Evolutionary conservation across 2,113 vertebrate species (phyloP), one percentile per base, ranked within the genome.

Genomic region (Burhinus oedicnemus): DNA sequence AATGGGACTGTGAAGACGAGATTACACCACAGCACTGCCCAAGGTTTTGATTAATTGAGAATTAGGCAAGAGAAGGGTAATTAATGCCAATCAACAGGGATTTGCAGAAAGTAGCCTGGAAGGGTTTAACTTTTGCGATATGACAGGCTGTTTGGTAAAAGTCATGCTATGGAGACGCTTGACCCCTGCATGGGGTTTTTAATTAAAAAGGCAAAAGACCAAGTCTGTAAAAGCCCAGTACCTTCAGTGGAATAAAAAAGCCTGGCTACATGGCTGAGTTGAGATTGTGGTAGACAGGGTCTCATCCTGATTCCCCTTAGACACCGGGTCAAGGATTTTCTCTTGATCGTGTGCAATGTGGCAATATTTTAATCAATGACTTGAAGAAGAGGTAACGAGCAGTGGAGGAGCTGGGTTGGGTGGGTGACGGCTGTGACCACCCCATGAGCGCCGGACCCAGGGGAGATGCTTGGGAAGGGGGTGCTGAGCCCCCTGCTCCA

Each of bases 131-230:
- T 89, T 49, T 16, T 54, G 57, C 18, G 30, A 5, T 66, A 8
- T 36, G 57, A 66, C 40, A 36, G 51, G 23, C 66, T 58, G 22
- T 79, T 62, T 36, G 72, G 42, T 84, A n/a, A 29, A 69, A 90
- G 69, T 74, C 7, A 0, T 21, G 22, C 52, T 17, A 3, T 0
- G 0, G 47, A 32, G 23, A 60, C 7, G 3, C 54, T 87, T 38
- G 65, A 64, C 32, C 12, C 15, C 49, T 72, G 7, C 19, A 2
- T 69, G 44, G n/a, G 11, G 12, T 13, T 60, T 77, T 77, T 77
- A 52, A 66, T 85, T 49, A 14, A 70, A 68, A 84, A 40, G 9
- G 2, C 2, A 8, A 65, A 80, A 47, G 4, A 3, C 2, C 5
- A 2, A 36, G 3, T 11, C 34, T 64, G 14, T 74, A 64, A 55